Base-by-base conservation (phyloP, 2,113 vertebrate species). In the Grus americana region DNA sequence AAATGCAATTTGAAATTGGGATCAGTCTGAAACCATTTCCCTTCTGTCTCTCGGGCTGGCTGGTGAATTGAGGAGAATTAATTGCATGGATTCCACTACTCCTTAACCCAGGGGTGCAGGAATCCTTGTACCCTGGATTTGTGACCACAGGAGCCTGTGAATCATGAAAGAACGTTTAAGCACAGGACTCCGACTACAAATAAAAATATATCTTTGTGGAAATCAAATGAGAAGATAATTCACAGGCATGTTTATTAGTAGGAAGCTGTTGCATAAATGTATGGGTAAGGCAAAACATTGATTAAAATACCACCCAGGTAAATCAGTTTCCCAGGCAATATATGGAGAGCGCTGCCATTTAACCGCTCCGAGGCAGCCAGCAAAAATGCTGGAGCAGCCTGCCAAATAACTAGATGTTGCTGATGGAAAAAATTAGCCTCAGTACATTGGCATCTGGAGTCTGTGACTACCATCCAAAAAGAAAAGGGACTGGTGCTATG, bases 341-440 rank as follows among this genome's bases (percentile, higher is more conserved):
- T 54, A 44, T 42, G 40, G 66, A 84, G 62, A 97, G 34, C 36
- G 21, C 36, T 80, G 47, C 79, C 88, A 82, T 86, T 66, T 91
- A 95, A 88, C 80, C 10, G 2, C 61, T 83, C 81, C 61, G 55
- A 94, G 81, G 79, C 85, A 93, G 93, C 78, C 67, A 52, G 93
- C 84, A 96, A 68, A 88, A 95, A 36, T 80, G 74, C 86, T 88
- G 15, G 50, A 93, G 65, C 55, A 86, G 72, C 62, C 88, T 93
- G 97, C 96, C 96, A 97, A 95, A 92, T 23, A 92, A 44, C 83
- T 82, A 86, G 79, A 90, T 66, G 58, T 79, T 95, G 88, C 92
- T 96, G 90, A 95, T 96, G 96, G 96, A 95, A 97, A 97, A 92
- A 94, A 90, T 96, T 91, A 86, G 65, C 88, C 61, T 96, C 85